Evolutionary conservation across 2,113 vertebrate genomes (phyloP).

Genomic region (Melospiza georgiana): DNA sequence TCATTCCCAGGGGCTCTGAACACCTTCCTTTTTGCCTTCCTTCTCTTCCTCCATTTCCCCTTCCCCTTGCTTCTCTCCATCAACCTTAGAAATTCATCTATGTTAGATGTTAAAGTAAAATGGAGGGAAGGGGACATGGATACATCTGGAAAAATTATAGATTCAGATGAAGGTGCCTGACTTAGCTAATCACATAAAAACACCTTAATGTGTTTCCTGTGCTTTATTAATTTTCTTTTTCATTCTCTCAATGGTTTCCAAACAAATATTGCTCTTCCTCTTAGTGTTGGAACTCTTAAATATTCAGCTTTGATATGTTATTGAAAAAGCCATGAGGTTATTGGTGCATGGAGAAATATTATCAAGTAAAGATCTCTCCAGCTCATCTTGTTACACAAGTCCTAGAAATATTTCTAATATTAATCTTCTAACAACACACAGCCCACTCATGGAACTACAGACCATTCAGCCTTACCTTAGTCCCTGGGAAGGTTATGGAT

Average conservation of each 20-base stretch:
- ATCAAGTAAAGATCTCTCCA: background rate
- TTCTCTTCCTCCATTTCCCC: background rate
- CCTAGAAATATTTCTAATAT: background rate
- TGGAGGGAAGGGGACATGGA: fast-evolving
- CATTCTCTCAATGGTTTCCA: background rate
- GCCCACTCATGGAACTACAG: background rate
- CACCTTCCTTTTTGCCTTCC: background rate
- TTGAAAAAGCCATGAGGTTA: background rate
- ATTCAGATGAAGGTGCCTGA: background rate
- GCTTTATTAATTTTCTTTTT: background rate
- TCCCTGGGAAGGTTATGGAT: background rate
- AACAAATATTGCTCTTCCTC: background rate
- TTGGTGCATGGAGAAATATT: background rate
- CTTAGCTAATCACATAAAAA: background rate
- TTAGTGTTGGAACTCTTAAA: background rate
- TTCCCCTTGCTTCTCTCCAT: background rate
- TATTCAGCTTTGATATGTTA: background rate
- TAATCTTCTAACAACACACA: background rate
- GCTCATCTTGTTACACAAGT: background rate
- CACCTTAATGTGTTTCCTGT: fast-evolving
- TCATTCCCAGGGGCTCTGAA: background rate
- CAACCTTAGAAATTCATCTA: background rate
- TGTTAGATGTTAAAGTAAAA: background rate
- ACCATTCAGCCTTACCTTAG: background rate
- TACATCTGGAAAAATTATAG: background rate